Evolutionary conservation across 2,113 vertebrate genomes (phyloP).

Genomic region (Puntigrus tetrazona): DNA sequence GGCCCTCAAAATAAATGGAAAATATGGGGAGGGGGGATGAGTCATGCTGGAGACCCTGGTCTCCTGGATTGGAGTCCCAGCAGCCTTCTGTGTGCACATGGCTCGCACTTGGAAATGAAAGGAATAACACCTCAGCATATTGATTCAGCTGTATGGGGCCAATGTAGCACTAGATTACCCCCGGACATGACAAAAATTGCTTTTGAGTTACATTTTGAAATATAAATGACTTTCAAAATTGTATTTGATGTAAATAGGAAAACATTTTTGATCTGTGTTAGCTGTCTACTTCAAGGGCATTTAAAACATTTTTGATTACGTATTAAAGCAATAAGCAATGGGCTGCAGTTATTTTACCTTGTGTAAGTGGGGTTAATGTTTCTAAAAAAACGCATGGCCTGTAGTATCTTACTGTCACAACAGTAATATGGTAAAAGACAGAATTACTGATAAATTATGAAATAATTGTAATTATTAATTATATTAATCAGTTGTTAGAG

Average conservation of each 20-base stretch:
- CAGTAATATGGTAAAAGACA: not conserved
- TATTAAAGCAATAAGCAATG: not conserved
- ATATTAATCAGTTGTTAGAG: not conserved
- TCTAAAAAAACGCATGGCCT: not conserved
- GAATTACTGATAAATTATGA: not conserved
- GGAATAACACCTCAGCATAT: slow-evolving; percentile 27
- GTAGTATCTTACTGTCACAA: not conserved
- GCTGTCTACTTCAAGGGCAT: not conserved
- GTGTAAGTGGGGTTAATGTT: not conserved
- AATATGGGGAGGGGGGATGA: slow-evolving; percentile 10
- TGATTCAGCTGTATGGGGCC: not conserved
- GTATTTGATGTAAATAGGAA: not conserved
- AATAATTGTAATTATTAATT: not conserved
- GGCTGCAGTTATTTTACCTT: not conserved
- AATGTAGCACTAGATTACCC: not conserved
- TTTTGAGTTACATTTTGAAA: not conserved
- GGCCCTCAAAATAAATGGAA: slow-evolving; percentile 23
- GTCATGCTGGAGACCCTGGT: not conserved
- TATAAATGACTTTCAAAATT: not conserved
- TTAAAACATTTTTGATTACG: not conserved
- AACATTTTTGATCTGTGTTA: not conserved
- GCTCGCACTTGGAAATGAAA: slow-evolving; percentile 19
- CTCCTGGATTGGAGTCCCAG: slow-evolving; percentile 11
- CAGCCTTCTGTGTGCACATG: not conserved
- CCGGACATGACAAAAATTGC: not conserved